Evolutionary conservation across 2,888 invertebrate genomes (phyloP), one percentile per base, ranked within the genome.

Genomic region (Tiliacea aurago): DNA sequence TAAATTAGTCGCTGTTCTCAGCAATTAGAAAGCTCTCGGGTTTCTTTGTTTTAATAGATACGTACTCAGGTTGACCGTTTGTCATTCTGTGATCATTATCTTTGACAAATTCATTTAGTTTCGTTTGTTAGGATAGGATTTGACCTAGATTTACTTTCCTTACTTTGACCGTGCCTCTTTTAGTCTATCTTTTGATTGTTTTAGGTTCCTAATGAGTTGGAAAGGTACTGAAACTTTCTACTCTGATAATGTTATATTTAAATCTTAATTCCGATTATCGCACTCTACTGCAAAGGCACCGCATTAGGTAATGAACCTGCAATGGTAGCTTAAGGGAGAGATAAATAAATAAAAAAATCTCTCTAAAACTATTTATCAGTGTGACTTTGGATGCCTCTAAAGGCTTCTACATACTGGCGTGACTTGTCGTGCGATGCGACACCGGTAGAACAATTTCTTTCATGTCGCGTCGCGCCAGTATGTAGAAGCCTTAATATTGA

Each of bases 11-110:
- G 85, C 85, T 87, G 90, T 91, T 91, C 82, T 81, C 86, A 90
- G 92, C 92, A 93, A 94, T 94, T 94, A 93, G 93, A 93, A 94
- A 94, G 94, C 87, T 89, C 87, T 85, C 87, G 84, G 85, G 90
- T 89, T 88, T 90, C 93, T 93, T 94, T 94, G 94, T 94, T 92
- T 91, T 90, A 88, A 78, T 83, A 85, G 84, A 81, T 85, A 80
- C 62, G 73, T 73, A 76, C 69, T 78, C 83, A 76, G 77, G 76
- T 69, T 74, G 73, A 70, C 63, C 77, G 70, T 87, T 85, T 84
- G 82, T 86, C 87, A 84, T 85, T 75, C 62, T 72, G 20, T 13
- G 87, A 83, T 84, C 83, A 81, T 86, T 86, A 78, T 76, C 81
- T 79, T 78, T 81, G 85, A 86, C 86, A 76, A 86, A 86, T 78